Evolutionary conservation across 2,888 invertebrate species (phyloP), one percentile per base, ranked within the genome.

Genomic region (Perdita meconis): DNA sequence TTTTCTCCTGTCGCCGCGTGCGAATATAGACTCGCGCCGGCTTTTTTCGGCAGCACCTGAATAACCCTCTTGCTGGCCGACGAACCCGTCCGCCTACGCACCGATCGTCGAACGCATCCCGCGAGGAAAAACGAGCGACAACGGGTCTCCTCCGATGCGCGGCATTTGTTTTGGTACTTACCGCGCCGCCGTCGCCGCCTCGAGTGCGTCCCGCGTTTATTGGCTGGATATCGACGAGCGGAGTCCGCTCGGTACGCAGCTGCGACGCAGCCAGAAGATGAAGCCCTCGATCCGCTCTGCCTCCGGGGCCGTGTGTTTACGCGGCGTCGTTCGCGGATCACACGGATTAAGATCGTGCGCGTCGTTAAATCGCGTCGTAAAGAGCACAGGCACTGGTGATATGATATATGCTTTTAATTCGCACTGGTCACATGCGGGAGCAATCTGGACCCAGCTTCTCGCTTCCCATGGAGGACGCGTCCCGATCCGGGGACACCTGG

Each of bases 131-230:
- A 53, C 36, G 13, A 30, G 40, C 16, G 8, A 56, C 16, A 34
- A 61, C 26, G 5, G 55, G 24, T 12, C 40, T 34, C 44, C 38
- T 6, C 6, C 8, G 16, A 12, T 38, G n/a, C 4, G 50, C 13
- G 4, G 51, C 22, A 61, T 77, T 80, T 78, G 69, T 73, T 78
- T 78, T 65, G 68, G 16, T 80, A 78, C 78, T 80, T 60, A 80
- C 79, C 78, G 56, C 36, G 50, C 44, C 51, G 66, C 22, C 36
- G 63, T 34, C 19, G 61, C 12, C 53, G 47, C 13, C 59, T 24
- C 55, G 34, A 63, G 24, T 22, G 34, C 26, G 34, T 3, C 34
- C 53, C 47, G 55, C 22, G 44, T 75, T 53, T 66, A 63, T 67
- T n/a, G 59, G 53, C 16, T 30, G 50, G 42, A 22, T 73, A 72